Conservation (phyloP, 2,888 invertebrate species). For the Spodoptera exigua region DNA sequence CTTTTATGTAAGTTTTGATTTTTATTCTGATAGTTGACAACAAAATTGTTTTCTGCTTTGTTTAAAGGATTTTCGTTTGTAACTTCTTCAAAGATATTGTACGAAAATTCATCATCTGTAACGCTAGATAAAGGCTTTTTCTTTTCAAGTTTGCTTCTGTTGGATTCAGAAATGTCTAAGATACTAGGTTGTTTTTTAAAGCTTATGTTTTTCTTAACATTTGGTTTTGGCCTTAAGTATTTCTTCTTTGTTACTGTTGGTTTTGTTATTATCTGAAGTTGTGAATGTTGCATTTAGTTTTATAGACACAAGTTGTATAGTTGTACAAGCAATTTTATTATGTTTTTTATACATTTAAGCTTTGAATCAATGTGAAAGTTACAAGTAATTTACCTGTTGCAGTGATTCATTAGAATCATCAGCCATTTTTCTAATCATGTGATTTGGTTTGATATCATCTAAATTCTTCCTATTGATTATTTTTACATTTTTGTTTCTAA, state of each 20-base stretch:
- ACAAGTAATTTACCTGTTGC: too few relatives aligned
- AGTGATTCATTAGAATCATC: too few relatives aligned
- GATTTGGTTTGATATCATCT: too few relatives aligned
- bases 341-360: too few relatives aligned
- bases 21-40: background rate
- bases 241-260: conserved; percentile 10
- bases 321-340: too few relatives aligned
- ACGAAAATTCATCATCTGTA: conserved; percentile 25
- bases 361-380: too few relatives aligned
- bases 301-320: too few relatives aligned
- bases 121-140: background rate
- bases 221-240: background rate
- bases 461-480: too few relatives aligned
- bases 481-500: too few relatives aligned
- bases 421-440: too few relatives aligned
- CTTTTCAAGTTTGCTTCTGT: background rate
- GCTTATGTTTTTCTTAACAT: background rate
- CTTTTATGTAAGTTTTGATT: background rate
- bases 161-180: too few relatives aligned
- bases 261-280: conserved; percentile 3
- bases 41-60: background rate
- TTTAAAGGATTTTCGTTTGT: background rate
- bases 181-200: background rate
- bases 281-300: background rate
- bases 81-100: background rate